Base-by-base conservation (phyloP, 2,113 vertebrate species). In the Leptobrachium ailaonicum region DNA sequence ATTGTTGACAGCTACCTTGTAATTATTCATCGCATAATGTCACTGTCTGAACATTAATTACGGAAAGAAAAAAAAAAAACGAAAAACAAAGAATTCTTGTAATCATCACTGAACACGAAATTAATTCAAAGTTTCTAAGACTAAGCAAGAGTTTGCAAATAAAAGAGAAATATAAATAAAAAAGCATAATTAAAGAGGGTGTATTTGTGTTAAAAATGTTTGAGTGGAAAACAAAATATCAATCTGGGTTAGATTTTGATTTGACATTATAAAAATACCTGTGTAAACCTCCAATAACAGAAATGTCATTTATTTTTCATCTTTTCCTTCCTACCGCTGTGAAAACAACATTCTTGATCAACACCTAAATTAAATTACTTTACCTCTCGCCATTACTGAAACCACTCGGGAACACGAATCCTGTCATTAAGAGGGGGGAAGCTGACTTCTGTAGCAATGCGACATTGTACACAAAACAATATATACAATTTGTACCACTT, bases 1-100 rank as follows among this genome's bases (percentile, higher is more conserved):
- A 90, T 50, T 85, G 86, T 90, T 89, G 89, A 92, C 93, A 91
- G 90, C 90, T 93, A 92, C 90, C 91, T 87, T 86, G 86, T 90
- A 93, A 92, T 90, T 92, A 92, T 85, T 90, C 14, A 88, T 89
- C 92, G 91, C 90, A 14, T 89, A 91, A 92, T 89, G 88, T 89
- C 91, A 84, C 87, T 88, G 88, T 91, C 90, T 91, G 90, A 92
- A 91, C 89, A 89, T 91, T 93, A 94, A 94, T 94, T 94, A 94
- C 88, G 84, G 87, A 77, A 87, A 89, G 2, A 12, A 60, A 80
- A 84, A 32, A 89, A 60, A 12, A 60, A 80, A 84, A 32, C 20
- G 20, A 89, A 60, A 12, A 60, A 80, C 83, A 89, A 83, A 85
- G 88, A 86, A 83, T 90, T 82, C 86, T 84, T 86, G 87, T 88